A percentile compares a stretch with the other conserved stretches of the same genome.
These are phyloP conservation scores for Myotis findleyi DNA, from an alignment of 2,797 vertebrate species.

Conservation along the genomic window DNA sequence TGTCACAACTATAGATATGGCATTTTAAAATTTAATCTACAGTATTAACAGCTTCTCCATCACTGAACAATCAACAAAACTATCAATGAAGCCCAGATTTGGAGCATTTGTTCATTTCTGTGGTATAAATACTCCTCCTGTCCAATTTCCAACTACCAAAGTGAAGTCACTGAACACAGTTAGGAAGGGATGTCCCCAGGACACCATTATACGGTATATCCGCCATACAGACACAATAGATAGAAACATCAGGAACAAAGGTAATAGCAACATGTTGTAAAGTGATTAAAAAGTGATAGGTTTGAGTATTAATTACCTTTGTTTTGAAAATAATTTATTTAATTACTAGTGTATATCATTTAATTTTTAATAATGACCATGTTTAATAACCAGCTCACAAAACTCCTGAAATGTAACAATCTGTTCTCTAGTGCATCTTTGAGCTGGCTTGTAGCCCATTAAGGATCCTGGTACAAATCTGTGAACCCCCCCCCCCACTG, in stretches of 20 bases:
- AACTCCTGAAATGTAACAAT: conserved; percentile 33
- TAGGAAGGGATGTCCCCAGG: neutral
- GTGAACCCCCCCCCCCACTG: neutral
- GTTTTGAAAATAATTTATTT: conserved; percentile 39
- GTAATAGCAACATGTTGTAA: neutral
- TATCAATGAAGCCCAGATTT: neutral
- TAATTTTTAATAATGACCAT: conserved; percentile 54
- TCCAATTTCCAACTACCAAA: neutral
- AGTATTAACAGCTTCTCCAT: neutral
- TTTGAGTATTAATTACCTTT: conserved; percentile 32
- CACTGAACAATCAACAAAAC: neutral
- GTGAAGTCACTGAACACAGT: neutral
- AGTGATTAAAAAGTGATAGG: neutral
- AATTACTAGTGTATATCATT: conserved; percentile 38
- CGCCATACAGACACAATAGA: neutral
- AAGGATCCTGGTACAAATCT: neutral
- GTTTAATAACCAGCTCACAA: conserved; percentile 53
- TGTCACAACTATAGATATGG: neutral
- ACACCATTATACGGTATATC: neutral
- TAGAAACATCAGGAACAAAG: neutral
- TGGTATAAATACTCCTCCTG: neutral
- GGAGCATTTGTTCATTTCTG: neutral
- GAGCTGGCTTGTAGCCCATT: neutral
- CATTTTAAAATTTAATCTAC: neutral
- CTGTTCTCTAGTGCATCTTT: neutral